Base-by-base conservation (phyloP, 1,140 invertebrate genomes). In the Dinoponera quadriceps region DNA sequence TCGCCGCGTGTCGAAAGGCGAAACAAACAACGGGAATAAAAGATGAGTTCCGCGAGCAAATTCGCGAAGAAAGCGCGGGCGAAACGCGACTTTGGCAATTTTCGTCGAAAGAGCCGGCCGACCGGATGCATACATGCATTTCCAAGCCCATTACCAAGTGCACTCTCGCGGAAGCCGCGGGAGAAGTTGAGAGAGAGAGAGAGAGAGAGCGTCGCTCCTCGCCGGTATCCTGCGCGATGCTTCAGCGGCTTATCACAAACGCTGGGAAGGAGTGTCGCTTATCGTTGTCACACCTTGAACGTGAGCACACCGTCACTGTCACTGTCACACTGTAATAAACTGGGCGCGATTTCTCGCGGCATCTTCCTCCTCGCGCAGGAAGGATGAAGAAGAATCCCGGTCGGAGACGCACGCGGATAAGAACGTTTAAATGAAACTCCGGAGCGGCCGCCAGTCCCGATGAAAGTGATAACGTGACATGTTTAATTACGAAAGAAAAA, bases 261-360 rank as follows among this genome's bases (percentile, higher is more conserved):
- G 27, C 51, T n/a, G 18, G 49, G 4, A 38, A 48, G 20, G 55
- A 4, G 33, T 2, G 1, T 0, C 13, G 38, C 22, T 78, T 69
- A 78, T 78, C 63, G 13, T 57, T 22, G 73, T 51, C 73, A 65
- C 73, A 77, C 73, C 73, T 77, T 49, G n/a, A 22, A 57, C 63
- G 63, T 44, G 25, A 33, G 25, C 44, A n/a, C 74, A 78, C 49
- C 55, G 51, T 69, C 75, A 78, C 44, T 38, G 69, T 33, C 72
- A 75, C 57, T 62, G 63, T 69, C 75, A 66, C 63, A 44, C 49
- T 25, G 38, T 78, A 55, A 78, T 49, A 22, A 57, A 78, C 22
- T 49, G 3, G 3, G 18, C 48, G 18, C 49, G 13, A 78, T 78
- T 57, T 69, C 44, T 33, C 62, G 27, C 44, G 20, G 51, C 49